Evolutionary conservation across 2,797 vertebrate species (phyloP).

Genomic region (Carcharodon carcharias): DNA sequence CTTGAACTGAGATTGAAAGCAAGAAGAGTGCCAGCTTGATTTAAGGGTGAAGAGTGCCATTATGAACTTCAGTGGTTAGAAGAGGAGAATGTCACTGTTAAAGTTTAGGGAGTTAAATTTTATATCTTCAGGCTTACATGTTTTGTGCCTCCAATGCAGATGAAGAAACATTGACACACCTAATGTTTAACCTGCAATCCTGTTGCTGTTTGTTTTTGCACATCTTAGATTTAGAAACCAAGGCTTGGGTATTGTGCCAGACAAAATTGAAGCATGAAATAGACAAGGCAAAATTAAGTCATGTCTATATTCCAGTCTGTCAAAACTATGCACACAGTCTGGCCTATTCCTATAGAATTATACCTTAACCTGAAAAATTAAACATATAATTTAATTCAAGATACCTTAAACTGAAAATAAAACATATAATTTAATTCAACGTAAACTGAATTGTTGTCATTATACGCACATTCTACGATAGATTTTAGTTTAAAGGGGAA

Average conservation of each 20-base stretch:
- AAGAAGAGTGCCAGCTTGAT: background rate
- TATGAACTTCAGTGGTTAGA: background rate
- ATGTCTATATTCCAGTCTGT: background rate
- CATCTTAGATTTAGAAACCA: background rate
- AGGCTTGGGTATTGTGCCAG: background rate
- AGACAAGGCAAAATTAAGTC: background rate
- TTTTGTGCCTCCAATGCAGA: background rate
- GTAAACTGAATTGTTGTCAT: background rate
- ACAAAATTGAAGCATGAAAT: constrained; percentile 2
- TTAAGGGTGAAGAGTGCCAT: background rate
- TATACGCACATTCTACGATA: background rate
- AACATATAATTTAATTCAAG: too few relatives aligned
- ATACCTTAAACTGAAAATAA: too few relatives aligned
- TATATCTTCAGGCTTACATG: background rate
- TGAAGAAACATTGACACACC: background rate
- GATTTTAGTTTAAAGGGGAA: background rate
- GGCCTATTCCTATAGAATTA: too few relatives aligned
- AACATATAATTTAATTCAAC: background rate
- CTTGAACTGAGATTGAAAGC: background rate
- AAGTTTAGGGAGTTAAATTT: background rate
- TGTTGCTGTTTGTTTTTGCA: background rate
- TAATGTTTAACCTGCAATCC: background rate
- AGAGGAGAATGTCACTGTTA: background rate
- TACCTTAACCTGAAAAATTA: too few relatives aligned
- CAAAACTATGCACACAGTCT: background rate